Conservation (phyloP, 2,888 invertebrate species). For the Cephus pygmeus region DNA sequence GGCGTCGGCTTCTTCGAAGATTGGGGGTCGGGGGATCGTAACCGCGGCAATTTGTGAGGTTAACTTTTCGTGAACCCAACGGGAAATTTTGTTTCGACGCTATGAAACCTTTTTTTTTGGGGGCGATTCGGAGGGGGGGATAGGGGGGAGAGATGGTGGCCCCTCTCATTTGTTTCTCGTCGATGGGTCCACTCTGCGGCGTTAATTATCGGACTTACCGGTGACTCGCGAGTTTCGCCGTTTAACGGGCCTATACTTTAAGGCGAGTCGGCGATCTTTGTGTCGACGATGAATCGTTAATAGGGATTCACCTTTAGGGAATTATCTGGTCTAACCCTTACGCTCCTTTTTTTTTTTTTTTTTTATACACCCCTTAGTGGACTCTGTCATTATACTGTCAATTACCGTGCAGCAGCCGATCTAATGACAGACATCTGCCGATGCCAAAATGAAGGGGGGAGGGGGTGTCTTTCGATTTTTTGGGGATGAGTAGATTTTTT, state of each 20-base stretch:
- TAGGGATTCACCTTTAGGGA: neutral
- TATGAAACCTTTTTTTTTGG: neutral
- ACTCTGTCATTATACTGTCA: slow-evolving; percentile 55
- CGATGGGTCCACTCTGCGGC: neutral
- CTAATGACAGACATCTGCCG: slow-evolving; percentile 40
- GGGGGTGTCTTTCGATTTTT: neutral
- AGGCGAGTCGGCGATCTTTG: slow-evolving; percentile 15
- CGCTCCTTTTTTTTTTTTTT: neutral
- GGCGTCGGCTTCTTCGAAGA: neutral
- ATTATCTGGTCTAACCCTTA: neutral
- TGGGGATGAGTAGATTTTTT: neutral
- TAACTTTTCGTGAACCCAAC: neutral
- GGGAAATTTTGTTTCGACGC: neutral
- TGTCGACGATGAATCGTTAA: neutral
- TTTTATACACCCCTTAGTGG: neutral
- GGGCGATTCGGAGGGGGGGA: too few species aligned
- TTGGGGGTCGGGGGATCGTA: neutral
- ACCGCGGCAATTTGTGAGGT: neutral
- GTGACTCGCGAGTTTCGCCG: slow-evolving; percentile 12
- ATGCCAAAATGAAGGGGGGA: slow-evolving; percentile 26
- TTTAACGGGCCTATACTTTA: slow-evolving; percentile 1
- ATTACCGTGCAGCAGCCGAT: slow-evolving; percentile 41
- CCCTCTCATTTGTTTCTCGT: neutral
- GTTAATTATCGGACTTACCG: neutral
- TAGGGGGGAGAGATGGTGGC: too few species aligned